A percentile compares a stretch with the other conserved stretches of the same genome.
These are phyloP conservation scores for Ammospiza nelsoni DNA, from an alignment of 2,113 vertebrate genomes.

Conservation along the genomic window DNA sequence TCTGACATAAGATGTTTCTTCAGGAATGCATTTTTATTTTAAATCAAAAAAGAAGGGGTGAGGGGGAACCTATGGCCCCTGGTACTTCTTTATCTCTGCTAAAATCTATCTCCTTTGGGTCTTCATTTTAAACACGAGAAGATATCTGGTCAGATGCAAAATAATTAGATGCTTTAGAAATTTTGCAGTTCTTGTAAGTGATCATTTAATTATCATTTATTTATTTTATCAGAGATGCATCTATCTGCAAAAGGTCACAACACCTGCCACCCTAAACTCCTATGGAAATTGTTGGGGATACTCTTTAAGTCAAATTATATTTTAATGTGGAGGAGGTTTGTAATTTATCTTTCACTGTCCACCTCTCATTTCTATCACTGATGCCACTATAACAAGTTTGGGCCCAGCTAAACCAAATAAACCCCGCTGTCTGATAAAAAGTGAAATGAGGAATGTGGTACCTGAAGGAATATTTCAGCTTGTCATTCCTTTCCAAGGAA, in stretches of 20 bases:
- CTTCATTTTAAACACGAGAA: not conserved
- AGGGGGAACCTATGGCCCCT: not conserved
- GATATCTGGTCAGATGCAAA: not conserved
- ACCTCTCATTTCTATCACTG: not conserved
- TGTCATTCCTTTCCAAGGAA: slow-evolving; percentile 30
- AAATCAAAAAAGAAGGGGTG: not conserved
- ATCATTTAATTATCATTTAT: not conserved
- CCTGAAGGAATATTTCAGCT: slow-evolving; percentile 52
- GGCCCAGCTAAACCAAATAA: slow-evolving; percentile 17
- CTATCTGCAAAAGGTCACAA: not conserved
- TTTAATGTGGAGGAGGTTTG: not conserved
- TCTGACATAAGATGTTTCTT: not conserved
- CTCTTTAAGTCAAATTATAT: not conserved
- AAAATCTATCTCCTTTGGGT: not conserved
- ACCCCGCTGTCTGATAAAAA: slow-evolving; percentile 31
- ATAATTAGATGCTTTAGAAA: not conserved
- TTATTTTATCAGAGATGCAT: not conserved
- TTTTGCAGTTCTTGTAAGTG: not conserved
- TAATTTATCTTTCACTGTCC: not conserved
- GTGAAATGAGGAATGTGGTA: slow-evolving; percentile 34
- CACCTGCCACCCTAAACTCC: not conserved
- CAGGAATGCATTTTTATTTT: not conserved
- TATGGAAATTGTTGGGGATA: not conserved
- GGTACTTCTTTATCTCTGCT: not conserved
- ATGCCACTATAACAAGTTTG: not conserved